Evolutionary conservation across 2,113 vertebrate species (phyloP), one percentile per base, ranked within the genome.

Genomic region (Thalassoma bifasciatum): DNA sequence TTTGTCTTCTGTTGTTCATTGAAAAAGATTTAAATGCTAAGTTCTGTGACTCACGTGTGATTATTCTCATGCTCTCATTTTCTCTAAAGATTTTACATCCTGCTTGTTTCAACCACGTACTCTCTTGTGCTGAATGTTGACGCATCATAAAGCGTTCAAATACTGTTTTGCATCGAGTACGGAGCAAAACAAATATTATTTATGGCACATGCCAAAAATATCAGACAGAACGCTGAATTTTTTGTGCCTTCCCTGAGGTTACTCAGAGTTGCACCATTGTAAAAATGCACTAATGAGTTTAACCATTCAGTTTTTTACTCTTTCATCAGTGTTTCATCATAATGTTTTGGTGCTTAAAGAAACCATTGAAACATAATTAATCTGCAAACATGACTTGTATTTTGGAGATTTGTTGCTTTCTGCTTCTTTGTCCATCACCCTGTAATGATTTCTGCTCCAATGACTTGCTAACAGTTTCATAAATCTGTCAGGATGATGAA

Each of bases 171-270:
- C 67, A 59, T 37, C 52, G 4, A 50, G 72, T 38, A 24, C 58
- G 23, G 51, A 40, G 37, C 23, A 67, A 79, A 83, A 59, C 23
- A 4, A 38, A 56, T 50, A 40, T 72, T 42, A 58, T 84, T 58
- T 65, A 46, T 49, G 61, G 75, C 75, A 73, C 73, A 73, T 88
- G 62, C 72, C 77, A 60, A 38, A 67, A 66, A 64, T 77, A 69
- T 53, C 34, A 53, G 38, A 13, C 65, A 59, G 21, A 17, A 0
- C 19, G 1, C 52, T 40, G 53, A 21, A 81, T 78, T 64, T 54
- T 24, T 64, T 49, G 19, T 46, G 22, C 34, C 51, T 79, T 38
- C 65, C 56, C 26, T 50, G 70, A 60, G 71, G 50, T 66, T 72
- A 26, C 67, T 77, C 12, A 56, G 74, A 34, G 66, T 23, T 54